phyloP scores from a whole-genome alignment of 1,140 invertebrate genomes.

The Tetraneura akinire region DNA sequence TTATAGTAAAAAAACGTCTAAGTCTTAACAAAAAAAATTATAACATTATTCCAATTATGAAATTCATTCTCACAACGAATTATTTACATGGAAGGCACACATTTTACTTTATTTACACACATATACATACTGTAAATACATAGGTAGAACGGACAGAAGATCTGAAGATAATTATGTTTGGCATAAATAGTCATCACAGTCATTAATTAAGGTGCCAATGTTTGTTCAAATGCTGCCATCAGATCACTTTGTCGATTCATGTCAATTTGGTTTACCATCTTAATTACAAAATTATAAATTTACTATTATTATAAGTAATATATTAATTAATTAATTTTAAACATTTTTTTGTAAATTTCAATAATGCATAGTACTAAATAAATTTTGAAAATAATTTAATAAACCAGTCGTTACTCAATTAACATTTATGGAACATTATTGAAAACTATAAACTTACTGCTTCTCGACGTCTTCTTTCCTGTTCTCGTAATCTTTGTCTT shows the following conservation, averaged over 20 bases:
- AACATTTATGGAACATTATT: not conserved
- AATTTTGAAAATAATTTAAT: not conserved
- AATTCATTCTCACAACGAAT: constrained; percentile 43
- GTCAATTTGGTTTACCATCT: constrained; percentile 95
- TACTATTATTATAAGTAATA: constrained; percentile 54
- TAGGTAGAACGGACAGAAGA: constrained; percentile 44
- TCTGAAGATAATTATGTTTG: constrained; percentile 16
- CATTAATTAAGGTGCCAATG: constrained; percentile 61
- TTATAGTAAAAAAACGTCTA: constrained; percentile 21
- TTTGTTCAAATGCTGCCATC: constrained; percentile 96
- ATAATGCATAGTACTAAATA: not conserved
- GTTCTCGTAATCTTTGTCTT: constrained; percentile 75
- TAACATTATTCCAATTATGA: constrained; percentile 31
- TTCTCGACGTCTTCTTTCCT: constrained; percentile 85
- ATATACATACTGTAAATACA: constrained; percentile 44
- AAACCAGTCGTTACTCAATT: not conserved
- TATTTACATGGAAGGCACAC: constrained; percentile 50
- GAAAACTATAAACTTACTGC: constrained; percentile 71
- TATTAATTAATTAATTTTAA: not conserved
- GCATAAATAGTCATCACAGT: not conserved
- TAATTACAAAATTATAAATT: constrained; percentile 57
- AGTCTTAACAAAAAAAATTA: constrained; percentile 21
- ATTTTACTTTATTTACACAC: constrained; percentile 42
- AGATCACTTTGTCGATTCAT: constrained; percentile 98
- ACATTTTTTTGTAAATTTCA: not conserved